Evolutionary conservation across 64 coral and sea anemone genomes (phyloP), one percentile per base, ranked within the genome.

Genomic region (Montipora foliosa): DNA sequence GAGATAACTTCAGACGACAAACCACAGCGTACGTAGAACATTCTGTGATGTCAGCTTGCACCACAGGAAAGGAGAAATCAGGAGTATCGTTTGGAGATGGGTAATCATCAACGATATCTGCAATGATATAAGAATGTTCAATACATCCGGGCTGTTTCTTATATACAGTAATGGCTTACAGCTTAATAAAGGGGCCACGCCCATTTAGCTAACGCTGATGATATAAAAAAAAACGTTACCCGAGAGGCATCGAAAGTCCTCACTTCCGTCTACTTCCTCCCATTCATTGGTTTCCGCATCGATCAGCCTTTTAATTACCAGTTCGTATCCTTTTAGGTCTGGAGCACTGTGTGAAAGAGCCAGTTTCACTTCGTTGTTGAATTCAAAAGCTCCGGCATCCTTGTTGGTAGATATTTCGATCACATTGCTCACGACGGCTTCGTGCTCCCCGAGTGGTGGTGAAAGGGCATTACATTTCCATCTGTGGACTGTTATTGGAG

Each of bases 11-110:
- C 10, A 88, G 92, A 55, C 92, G 92, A 81, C 79, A 88, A 62
- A 93, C 84, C 7, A 93, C 77, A 12, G 92, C 84, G 53, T 88
- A 93, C 3, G 76, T 81, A 3, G 92, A 80, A 49, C 92, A 93
- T 49, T 88, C 7, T 5, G 24, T 7, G 5, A 93, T 93, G 10
- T 88, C 92, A 74, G 84, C 67, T 74, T 88, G 76, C 10, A 29
- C 92, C 58, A 93, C 49, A 14, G 92, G 92, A 19, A 93, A 88
- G n/a, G 2, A 8, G 73, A 80, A 93, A 29, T 64, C 25, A 13
- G 76, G 84, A 6, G 49, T n/a, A 1, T 88, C 49, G 11, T 88
- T n/a, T 52, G 16, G 15, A 52, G 44, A 60, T 19, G 67, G 62
- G 22, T 88, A 93, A 57, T 88, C 84, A 67, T 87, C 90, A 60